phyloP scores from a whole-genome alignment of 2,113 vertebrate genomes.

The Clarias macrocephalus region DNA sequence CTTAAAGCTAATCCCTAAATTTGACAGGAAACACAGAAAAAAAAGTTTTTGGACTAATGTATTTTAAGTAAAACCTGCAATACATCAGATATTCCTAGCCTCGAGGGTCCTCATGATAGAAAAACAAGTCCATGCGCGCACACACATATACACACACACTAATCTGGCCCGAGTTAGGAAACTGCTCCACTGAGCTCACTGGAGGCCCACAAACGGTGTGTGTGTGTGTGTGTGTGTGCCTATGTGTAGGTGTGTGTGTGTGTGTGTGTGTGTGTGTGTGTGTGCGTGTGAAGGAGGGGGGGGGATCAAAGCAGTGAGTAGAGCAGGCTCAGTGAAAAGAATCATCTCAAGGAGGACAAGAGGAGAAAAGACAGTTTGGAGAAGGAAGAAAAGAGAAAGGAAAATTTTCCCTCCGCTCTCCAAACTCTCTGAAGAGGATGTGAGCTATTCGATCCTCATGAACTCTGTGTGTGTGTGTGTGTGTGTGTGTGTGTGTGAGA shows the following conservation, averaged over 20 bases:
- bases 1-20: not conserved
- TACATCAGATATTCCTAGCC: not conserved
- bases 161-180: constrained; percentile 78
- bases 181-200: constrained; percentile 75
- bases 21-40: too few relatives aligned
- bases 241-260: constrained; percentile 10
- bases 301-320: constrained; percentile 69
- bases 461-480: constrained; percentile 46
- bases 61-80: not conserved
- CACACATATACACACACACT: constrained; percentile 62
- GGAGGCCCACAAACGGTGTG: constrained; percentile 67
- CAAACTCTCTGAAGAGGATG: constrained; percentile 60
- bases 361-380: constrained; percentile 70
- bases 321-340: constrained; percentile 72
- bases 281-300: constrained; percentile 51
- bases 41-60: not conserved
- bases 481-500: constrained; percentile 40
- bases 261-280: constrained; percentile 36
- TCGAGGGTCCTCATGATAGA: not conserved
- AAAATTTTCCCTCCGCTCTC: constrained; percentile 67
- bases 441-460: constrained; percentile 64
- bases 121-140: not conserved
- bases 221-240: constrained; percentile 26
- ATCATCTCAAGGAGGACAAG: constrained; percentile 69
- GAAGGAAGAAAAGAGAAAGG: constrained; percentile 70